These are phyloP conservation scores for Diabrotica virgifera DNA, from an alignment of 1,140 invertebrate species.

Conservation along the genomic window DNA sequence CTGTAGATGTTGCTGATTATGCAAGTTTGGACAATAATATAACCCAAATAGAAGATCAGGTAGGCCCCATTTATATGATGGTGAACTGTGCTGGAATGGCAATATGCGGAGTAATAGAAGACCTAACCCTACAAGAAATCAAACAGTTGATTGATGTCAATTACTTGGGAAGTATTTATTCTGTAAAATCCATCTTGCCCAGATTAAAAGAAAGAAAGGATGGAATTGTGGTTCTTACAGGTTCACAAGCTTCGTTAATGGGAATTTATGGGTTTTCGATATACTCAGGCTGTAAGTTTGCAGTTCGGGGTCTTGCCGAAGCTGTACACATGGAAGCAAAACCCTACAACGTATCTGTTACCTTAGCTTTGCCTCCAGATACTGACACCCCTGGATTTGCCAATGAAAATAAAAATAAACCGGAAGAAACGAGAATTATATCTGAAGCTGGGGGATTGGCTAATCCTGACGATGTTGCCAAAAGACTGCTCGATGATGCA, in stretches of 20 bases:
- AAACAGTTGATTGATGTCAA: constrained; percentile 70
- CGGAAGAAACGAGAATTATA: constrained; percentile 85
- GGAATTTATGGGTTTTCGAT: constrained; percentile 84
- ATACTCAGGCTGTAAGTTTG: constrained; percentile 93
- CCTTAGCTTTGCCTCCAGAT: constrained; percentile 88
- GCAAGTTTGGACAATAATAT: constrained; percentile 57
- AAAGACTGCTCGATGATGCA: constrained; percentile 74
- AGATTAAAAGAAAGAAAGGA: constrained; percentile 69
- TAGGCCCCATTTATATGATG: constrained; percentile 79
- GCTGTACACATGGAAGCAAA: constrained; percentile 88
- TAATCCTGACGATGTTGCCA: constrained; percentile 76
- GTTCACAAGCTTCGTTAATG: constrained; percentile 85
- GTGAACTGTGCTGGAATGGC: constrained; percentile 89
- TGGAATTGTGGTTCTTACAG: constrained; percentile 80
- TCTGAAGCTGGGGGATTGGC: constrained; percentile 75
- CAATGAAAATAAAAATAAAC: constrained; percentile 81
- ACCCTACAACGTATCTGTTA: constrained; percentile 80
- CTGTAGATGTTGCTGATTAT: constrained; percentile 73
- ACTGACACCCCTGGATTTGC: constrained; percentile 96
- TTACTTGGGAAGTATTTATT: constrained; percentile 68
- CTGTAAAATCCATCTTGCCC: constrained; percentile 65
- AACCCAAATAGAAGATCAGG: constrained; percentile 44
- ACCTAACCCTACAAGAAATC: constrained; percentile 69
- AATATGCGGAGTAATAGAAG: constrained; percentile 78
- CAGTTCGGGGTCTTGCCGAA: constrained; percentile 90